Base-by-base conservation (phyloP, 2,888 invertebrate species). In the Meghimatium bilineatum region DNA sequence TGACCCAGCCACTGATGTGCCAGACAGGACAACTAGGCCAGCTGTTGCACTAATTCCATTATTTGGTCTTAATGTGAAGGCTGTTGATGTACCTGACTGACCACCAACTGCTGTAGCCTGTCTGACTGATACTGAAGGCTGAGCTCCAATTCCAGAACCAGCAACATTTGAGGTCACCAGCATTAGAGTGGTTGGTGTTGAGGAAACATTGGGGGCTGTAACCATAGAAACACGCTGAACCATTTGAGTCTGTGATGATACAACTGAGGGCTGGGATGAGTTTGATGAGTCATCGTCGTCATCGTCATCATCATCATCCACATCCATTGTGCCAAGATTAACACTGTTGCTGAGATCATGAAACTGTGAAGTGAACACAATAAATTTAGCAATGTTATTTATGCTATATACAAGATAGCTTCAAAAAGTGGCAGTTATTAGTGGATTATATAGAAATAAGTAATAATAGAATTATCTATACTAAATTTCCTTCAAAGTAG, bases 341-440 rank as follows among this genome's bases (percentile, higher is more conserved):
- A 91, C 89, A 79, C 91, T 90, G 89, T 90, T 89, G 85, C 91
- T 90, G 34, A 92, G 86, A 85, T 92, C 92, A 83, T 90, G 89
- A 83, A 91, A 92, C 92, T 92, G 89, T 71, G 89, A 88, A 44
- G 66, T 44, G 20, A 23, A 71, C 14, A 71, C 23, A 71, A 69
- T 44, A 5, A 44, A 44, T 44, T 44, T 12, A 44, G 67, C 5
- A 44, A 44, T 44, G 44, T 44, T 44, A 44, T 44, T 44, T 44
- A 5, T 8, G 12, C 12, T 44, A 44, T 44, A 12, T 44, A 44
- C n/a, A n/a, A n/a, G n/a, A n/a, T n/a, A n/a, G n/a, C n/a, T n/a
- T n/a, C n/a, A n/a, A n/a, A n/a, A n/a, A n/a, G n/a, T n/a, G n/a
- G n/a, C n/a, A n/a, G n/a, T n/a, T n/a, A n/a, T n/a, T n/a, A n/a